A percentile compares a stretch with the other conserved stretches of the same genome.
Evolutionary conservation across 2,888 invertebrate genomes (phyloP).

Genomic region (Cheilosia vulpina): DNA sequence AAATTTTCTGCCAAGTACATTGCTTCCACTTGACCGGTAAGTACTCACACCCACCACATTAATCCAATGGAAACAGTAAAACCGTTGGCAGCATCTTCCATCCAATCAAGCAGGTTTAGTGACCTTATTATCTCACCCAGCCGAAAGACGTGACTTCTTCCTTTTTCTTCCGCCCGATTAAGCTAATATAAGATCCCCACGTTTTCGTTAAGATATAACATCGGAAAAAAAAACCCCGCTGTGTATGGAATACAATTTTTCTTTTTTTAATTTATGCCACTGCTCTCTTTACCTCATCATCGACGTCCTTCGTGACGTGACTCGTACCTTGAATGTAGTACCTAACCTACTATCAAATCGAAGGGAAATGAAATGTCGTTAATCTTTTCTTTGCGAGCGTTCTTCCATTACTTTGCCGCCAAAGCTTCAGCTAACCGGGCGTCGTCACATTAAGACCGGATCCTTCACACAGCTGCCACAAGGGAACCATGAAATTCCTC

Average conservation of each 20-base stretch:
- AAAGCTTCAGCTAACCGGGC: constrained; percentile 7
- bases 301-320: not conserved
- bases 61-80: not conserved
- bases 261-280: constrained; percentile 15
- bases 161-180: constrained; percentile 8
- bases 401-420: constrained; percentile 16
- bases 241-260: not conserved
- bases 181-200: constrained; percentile 1
- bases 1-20: no score
- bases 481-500: constrained; percentile 29
- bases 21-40: no score
- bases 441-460: constrained; percentile 24
- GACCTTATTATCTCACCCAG: constrained; percentile 14
- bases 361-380: constrained; percentile 32
- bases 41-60: not conserved
- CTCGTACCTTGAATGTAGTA: not conserved
- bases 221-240: not conserved
- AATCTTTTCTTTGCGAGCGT: constrained; percentile 17
- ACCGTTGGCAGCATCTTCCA: not conserved
- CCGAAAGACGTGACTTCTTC: constrained; percentile 8
- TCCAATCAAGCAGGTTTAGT: not conserved
- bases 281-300: not conserved
- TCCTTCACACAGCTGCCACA: constrained; percentile 10
- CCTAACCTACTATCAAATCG: not conserved
- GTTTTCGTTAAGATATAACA: not conserved